Evolutionary conservation across 2,113 vertebrate species (phyloP), one percentile per base, ranked within the genome.

Genomic region (Synodontis membranacea): DNA sequence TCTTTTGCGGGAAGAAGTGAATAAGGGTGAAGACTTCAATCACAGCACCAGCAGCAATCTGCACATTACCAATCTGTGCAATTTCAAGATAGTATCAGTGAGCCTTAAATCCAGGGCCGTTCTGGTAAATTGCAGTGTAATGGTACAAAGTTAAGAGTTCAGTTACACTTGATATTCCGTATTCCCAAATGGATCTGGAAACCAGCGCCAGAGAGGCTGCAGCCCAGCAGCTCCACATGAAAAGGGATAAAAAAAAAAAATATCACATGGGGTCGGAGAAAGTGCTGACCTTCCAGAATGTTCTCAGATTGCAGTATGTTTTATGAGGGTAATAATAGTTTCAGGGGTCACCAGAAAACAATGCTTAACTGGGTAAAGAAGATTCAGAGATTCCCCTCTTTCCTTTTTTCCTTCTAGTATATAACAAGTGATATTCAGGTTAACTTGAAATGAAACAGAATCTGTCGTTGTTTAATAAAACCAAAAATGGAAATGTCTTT

Each of bases 241-340:
- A 79, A 75, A 83, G 23, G 56, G 37, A 88, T 62, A 12, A n/a
- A 60, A 21, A 74, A 31, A 76, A 60, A 50, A 88, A 84, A 64
- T 44, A 58, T 56, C 52, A 79, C 86, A 48, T 72, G 62, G 50
- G 66, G 64, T 48, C 48, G 42, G 42, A n/a, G 62, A 83, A 87
- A 39, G 54, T 60, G 75, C 64, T 66, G 56, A 52, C 68, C 80
- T 83, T 83, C 48, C 72, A 79, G 39, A 84, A 83, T 79, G 86
- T 34, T 75, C 44, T 79, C 86, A 70, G 28, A 56, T 78, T 84
- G 82, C 44, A 80, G 60, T 64, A 54, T 64, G 68, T 83, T 88
- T 84, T 87, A 85, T 83, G 84, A 87, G 80, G 79, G 85, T 88
- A 89, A 89, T 87, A 89, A 85, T 88, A 86, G 58, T 84, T 86